Evolutionary conservation across 2,797 vertebrate species (phyloP).

Genomic region (Malurus splendens): DNA sequence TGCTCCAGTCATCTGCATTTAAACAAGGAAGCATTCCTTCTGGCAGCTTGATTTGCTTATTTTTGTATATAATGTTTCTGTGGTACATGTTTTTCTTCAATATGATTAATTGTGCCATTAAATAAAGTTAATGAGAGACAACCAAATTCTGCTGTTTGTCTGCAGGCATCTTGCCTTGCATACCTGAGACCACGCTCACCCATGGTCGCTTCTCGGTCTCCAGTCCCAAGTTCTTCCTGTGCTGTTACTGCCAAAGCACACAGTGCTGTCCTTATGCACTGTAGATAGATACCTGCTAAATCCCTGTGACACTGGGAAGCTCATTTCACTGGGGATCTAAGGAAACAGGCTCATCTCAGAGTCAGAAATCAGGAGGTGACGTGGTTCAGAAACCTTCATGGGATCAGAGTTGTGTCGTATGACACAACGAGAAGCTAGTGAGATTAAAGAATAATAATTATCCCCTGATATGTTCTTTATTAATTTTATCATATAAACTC

Average conservation of each 20-base stretch:
- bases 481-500: neutral
- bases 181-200: neutral
- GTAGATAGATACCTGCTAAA: neutral
- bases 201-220: neutral
- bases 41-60: neutral
- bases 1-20: neutral
- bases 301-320: neutral
- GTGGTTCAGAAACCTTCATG: neutral
- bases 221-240: neutral
- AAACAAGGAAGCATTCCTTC: neutral
- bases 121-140: neutral
- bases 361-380: neutral
- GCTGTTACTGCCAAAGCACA: neutral
- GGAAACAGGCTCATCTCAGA: neutral
- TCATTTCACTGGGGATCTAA: neutral
- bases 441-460: neutral
- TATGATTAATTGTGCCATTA: neutral
- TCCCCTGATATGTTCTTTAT: neutral
- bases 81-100: neutral
- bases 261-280: neutral
- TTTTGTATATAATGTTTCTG: neutral
- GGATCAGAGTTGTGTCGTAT: accelerated
- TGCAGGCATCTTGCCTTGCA: neutral
- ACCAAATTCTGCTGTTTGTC: neutral
- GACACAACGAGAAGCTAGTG: neutral